Base-by-base conservation (phyloP, 2,113 vertebrate genomes). In the Oncorhynchus masou region DNA sequence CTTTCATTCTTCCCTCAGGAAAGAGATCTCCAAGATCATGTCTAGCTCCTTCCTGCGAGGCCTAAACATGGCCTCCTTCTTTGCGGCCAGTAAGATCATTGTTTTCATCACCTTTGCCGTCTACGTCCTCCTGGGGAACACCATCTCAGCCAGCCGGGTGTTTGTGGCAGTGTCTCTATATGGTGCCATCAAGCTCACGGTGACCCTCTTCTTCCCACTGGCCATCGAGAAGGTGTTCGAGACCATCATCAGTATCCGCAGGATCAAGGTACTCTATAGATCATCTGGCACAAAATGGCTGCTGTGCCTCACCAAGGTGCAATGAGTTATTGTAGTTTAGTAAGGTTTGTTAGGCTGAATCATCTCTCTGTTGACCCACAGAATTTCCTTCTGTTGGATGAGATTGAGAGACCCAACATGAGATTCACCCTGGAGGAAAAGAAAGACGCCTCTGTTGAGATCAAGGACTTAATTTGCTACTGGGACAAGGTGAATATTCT, bases 341-440 rank as follows among this genome's bases (percentile, higher is more conserved):
- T 39, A 39, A 9, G 39, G 39, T 39, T 39, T 39, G 39, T 39
- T 39, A 9, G 39, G 39, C 39, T 39, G 39, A 7, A 39, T 39
- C 39, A 39, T 39, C 39, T 39, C 39, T 39, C 39, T 39, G 39
- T 39, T 39, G 39, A 9, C 22, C 15, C 72, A 39, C 39, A 96
- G 95, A 94, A 93, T 67, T 97, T 97, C 81, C 85, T 97, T 78
- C 62, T 93, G 51, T 92, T 97, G 79, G 95, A 96, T 83, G 96
- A 96, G 71, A 81, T 96, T 65, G 84, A 76, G 1, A 89, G 89
- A 75, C 75, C 48, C 1, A 11, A 80, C 6, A 12, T 19, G 4
- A 72, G 84, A 0, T 31, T 91, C 31, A 70, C 75, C 0, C 77
- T 79, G 65, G 85, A 59, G 45, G 89, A 89, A 60, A 94, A 92